Base-by-base conservation (phyloP, 2,888 invertebrate species). In the Gonocerus acuteangulatus region DNA sequence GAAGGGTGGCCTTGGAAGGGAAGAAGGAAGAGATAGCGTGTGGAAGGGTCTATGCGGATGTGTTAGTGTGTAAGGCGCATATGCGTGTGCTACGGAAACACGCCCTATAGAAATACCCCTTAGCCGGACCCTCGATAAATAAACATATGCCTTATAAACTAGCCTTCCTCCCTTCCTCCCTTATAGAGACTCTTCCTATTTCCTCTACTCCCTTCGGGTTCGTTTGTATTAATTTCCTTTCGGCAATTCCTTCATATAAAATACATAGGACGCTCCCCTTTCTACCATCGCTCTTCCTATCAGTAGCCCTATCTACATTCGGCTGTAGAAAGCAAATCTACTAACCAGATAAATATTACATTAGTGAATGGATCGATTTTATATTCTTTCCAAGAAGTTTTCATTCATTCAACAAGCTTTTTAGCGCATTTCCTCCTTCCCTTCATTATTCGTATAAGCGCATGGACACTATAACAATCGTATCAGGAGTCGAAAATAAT, bases 101-200 rank as follows among this genome's bases (percentile, higher is more conserved):
- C 4, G 27, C 9, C 27, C 27, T 27, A 27, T 27, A 9, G 27
- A 27, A 27, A 27, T 27, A 9, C 27, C 9, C 9, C 27, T 9
- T 6, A 6, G 27, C 51, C 34, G 51, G 51, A 51, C 51, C 51
- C 19, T 51, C 51, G 34, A 51, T 51, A 51, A 51, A 51, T 51
- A 51, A 51, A 51, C 51, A 51, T 51, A 51, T 51, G 51, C 34
- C 51, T 51, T 51, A 51, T 51, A 51, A 51, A 51, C 51, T 51
- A 51, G 51, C 51, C 51, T 9, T 27, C 27, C 27, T 27, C 9
- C 27, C n/a, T n/a, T n/a, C 48, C 48, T 48, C 51, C 51, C 51
- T 36, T 27, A 27, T 27, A 27, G 27, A 16, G 13, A 51, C 32
- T 51, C 51, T 34, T 32, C 34, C 51, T 19, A 51, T 51, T 51